These are phyloP conservation scores for Dendrocincla fuliginosa DNA, from an alignment of 2,797 vertebrate species.

Conservation along the genomic window DNA sequence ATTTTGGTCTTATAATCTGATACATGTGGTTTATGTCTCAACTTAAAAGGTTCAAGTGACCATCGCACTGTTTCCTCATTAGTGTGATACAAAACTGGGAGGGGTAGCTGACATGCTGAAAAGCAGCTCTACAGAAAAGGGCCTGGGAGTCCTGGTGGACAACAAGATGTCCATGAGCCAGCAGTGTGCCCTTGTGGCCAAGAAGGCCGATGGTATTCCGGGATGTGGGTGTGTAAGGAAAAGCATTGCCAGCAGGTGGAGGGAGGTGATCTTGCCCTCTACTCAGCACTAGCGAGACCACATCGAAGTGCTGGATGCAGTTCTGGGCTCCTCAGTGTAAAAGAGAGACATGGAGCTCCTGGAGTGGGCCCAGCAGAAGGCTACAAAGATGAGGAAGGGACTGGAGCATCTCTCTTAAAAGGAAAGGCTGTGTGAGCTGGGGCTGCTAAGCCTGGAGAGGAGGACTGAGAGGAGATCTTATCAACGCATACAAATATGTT, in stretches of 20 bases:
- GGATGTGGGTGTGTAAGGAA: background rate
- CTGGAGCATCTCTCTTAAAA: background rate
- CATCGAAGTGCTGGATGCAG: background rate
- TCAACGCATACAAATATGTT: background rate
- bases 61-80: accelerated
- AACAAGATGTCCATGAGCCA: background rate
- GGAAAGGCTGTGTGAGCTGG: background rate
- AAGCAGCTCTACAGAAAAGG: background rate
- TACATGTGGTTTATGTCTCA: background rate
- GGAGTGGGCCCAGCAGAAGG: background rate
- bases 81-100: background rate
- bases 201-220: background rate
- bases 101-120: background rate
- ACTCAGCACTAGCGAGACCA: too few relatives aligned
- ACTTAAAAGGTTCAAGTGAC: background rate
- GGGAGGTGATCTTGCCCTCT: background rate
- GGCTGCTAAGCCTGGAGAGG: background rate
- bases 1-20: background rate
- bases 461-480: background rate
- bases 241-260: background rate
- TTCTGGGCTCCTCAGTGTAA: background rate
- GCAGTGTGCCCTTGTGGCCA: background rate
- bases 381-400: background rate
- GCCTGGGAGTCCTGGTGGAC: background rate
- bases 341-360: background rate